Base-by-base conservation (phyloP, 2,888 invertebrate species). In the Dasysyrphus tricinctus region DNA sequence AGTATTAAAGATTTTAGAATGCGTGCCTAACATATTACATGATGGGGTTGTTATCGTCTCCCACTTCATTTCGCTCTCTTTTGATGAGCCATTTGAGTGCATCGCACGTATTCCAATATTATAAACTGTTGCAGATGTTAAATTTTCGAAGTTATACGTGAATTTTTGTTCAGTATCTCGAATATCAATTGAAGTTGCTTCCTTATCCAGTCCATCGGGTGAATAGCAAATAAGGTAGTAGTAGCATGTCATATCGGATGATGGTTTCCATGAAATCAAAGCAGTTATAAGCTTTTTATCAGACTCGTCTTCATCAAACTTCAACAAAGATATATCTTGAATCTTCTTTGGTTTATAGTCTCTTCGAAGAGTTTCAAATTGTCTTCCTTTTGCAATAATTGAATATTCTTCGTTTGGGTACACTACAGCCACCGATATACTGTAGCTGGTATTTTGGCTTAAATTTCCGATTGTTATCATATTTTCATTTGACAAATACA, bases 21-120 rank as follows among this genome's bases (percentile, higher is more conserved):
- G 89, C 91, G 93, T 90, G 77, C 93, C 92, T n/a, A n/a, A n/a
- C n/a, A n/a, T n/a, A 42, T 94, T 89, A 87, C 95, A 95, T 1
- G 92, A 90, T 2, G 94, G 94, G 0, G 93, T 93, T 7, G 79
- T 79, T 34, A 94, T 91, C 0, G 80, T 89, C 14, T 91, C 88
- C 89, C 91, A 92, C 1, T 88, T 88, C 14, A 92, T 78, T 1
- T 88, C 88, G 83, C 93, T 93, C 77, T 92, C 92, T 44, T 89
- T 89, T 0, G 49, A 44, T n/a, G 89, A 88, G 63, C 89, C 89
- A 7, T 90, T 89, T 5, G 88, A 86, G 73, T 93, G 93, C 5
- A 89, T 90, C 0, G 93, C 92, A 5, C 91, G 91, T 16, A 94
- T 92, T 11, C 91, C 91, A 3, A 94, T 90, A 1, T 90, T 91